Evolutionary conservation across 2,113 vertebrate species (phyloP).

Genomic region (Alaudala cheleensis): DNA sequence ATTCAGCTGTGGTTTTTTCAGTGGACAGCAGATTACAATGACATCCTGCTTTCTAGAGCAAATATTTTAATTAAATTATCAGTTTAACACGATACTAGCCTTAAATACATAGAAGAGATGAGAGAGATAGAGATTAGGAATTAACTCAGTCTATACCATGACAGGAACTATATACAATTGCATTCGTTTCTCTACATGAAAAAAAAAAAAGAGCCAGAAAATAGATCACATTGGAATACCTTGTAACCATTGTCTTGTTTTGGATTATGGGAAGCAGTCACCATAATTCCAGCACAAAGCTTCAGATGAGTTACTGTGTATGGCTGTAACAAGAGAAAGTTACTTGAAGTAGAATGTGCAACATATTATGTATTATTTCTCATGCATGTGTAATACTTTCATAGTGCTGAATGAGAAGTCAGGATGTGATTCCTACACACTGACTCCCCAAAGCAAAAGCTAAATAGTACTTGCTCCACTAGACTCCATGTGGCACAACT

Average conservation of each 20-base stretch:
- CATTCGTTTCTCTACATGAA: neutral
- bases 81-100: neutral
- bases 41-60: neutral
- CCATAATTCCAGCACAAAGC: conserved; percentile 94
- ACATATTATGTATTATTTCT: neutral
- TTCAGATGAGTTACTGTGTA: conserved; percentile 88
- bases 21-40: neutral
- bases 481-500: neutral
- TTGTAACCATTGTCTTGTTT: conserved; percentile 99
- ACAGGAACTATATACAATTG: neutral
- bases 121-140: neutral
- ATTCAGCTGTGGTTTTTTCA: neutral
- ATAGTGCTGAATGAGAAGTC: neutral
- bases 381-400: neutral
- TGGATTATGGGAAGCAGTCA: conserved; percentile 97
- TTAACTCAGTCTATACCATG: neutral
- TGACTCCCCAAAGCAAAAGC: neutral
- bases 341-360: neutral
- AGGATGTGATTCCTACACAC: neutral
- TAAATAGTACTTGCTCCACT: neutral
- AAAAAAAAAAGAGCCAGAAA: neutral
- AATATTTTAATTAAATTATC: neutral
- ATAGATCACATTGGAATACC: conserved; percentile 68
- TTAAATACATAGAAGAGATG: neutral
- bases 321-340: conserved; percentile 77